Conservation (phyloP, 2,888 invertebrate genomes). For the Cantharis nigra region DNA sequence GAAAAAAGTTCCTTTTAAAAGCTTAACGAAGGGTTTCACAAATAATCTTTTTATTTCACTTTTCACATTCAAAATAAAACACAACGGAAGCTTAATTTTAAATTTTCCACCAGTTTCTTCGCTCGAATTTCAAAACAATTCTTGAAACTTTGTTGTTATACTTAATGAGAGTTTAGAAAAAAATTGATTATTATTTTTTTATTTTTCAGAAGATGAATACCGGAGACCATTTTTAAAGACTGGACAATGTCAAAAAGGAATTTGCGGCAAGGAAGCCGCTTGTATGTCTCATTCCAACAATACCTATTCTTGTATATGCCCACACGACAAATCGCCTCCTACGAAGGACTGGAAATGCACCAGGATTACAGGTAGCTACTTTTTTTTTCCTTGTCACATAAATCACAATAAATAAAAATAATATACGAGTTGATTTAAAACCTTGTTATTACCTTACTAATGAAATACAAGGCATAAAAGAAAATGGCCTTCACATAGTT, state of each 20-base stretch:
- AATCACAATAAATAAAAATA: too few species aligned
- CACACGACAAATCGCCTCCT: conserved; percentile 67
- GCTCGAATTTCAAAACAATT: too few species aligned
- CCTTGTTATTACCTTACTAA: background rate
- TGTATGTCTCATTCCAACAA: conserved; percentile 60
- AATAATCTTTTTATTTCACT: background rate
- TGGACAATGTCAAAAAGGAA: conserved; percentile 58
- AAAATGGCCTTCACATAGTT: background rate
- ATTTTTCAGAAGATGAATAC: conserved; percentile 19
- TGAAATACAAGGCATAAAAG: background rate
- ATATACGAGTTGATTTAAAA: background rate
- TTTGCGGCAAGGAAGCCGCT: conserved; percentile 68
- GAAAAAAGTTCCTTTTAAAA: background rate
- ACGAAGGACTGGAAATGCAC: conserved; percentile 64
- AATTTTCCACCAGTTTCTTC: background rate
- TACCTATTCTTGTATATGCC: conserved; percentile 67
- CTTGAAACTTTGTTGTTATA: too few species aligned
- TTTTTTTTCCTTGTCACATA: background rate
- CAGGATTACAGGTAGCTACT: conserved; percentile 61
- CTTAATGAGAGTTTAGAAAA: too few species aligned
- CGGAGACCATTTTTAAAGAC: conserved; percentile 38
- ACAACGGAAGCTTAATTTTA: background rate
- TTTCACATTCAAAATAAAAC: background rate
- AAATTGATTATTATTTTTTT: too few species aligned
- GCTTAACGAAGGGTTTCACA: background rate